These are phyloP conservation scores for Cryptocephalus primarius DNA, from an alignment of 2,888 invertebrate species.

Conservation along the genomic window DNA sequence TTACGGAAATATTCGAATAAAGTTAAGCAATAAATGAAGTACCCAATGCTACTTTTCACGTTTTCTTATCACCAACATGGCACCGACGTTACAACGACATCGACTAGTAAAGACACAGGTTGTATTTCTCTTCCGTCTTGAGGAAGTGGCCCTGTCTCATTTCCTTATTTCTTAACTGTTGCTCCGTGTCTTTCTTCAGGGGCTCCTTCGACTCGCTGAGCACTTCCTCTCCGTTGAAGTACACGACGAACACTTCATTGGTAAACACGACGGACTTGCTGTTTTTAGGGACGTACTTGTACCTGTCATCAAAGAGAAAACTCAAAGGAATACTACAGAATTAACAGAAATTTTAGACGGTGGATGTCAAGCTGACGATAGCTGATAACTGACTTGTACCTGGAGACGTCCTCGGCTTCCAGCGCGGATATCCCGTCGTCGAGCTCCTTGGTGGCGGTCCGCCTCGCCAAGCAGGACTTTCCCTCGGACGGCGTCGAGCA, in stretches of 20 bases:
- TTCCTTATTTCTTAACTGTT: constrained; percentile 52
- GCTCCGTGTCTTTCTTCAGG: constrained; percentile 52
- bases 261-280: constrained; percentile 37
- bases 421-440: background rate
- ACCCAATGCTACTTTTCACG: no score
- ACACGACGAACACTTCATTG: constrained; percentile 49
- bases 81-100: no score
- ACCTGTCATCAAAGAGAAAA: no score
- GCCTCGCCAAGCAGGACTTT: constrained; percentile 9
- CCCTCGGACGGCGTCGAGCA: constrained; percentile 11
- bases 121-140: constrained; percentile 20
- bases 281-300: constrained; percentile 32
- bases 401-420: constrained; percentile 16
- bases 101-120: constrained; percentile 20
- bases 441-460: background rate
- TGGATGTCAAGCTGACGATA: no score
- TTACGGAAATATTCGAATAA: no score
- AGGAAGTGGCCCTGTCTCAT: constrained; percentile 43
- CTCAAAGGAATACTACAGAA: no score
- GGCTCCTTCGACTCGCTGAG: constrained; percentile 44
- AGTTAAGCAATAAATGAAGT: no score
- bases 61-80: no score
- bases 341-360: no score
- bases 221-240: constrained; percentile 47
- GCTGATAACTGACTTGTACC: no score